These are phyloP conservation scores for Chelonoidis abingdonii DNA, from an alignment of 2,113 vertebrate genomes.

Conservation along the genomic window DNA sequence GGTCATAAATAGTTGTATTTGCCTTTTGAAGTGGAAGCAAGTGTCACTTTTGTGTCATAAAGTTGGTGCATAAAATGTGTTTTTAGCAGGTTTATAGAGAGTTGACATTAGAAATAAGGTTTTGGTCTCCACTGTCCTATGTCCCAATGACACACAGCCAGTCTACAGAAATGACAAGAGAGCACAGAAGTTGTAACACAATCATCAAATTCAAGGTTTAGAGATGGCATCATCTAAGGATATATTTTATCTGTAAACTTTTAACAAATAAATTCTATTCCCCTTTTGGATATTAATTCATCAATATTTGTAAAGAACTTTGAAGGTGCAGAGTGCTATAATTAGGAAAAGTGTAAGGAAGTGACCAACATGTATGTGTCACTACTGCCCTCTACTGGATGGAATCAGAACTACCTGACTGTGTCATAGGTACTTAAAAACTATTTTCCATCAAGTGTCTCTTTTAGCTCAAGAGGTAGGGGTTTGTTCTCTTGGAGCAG, in stretches of 20 bases:
- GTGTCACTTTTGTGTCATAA: background rate
- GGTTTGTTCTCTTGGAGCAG: background rate
- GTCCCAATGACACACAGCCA: background rate
- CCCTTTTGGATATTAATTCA: constrained; percentile 1
- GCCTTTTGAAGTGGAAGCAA: background rate
- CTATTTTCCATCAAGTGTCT: background rate
- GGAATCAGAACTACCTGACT: background rate
- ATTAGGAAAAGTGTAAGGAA: background rate
- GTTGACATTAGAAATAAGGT: background rate
- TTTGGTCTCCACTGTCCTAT: background rate
- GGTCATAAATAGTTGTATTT: background rate
- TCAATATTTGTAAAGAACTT: background rate
- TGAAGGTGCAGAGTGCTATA: background rate
- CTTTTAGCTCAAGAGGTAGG: background rate
- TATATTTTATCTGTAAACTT: background rate
- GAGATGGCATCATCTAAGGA: background rate
- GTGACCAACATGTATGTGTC: background rate
- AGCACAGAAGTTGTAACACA: too few relatives aligned
- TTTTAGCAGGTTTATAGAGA: background rate
- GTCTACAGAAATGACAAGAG: background rate
- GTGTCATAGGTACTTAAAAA: background rate
- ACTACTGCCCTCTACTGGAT: constrained; percentile 57
- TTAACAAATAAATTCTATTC: constrained; percentile 3
- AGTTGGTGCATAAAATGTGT: background rate
- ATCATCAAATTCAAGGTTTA: background rate